A percentile compares a stretch with the other conserved stretches of the same genome.
Evolutionary conservation across 2,113 vertebrate genomes (phyloP).

Genomic region (Enhydra lutris): DNA sequence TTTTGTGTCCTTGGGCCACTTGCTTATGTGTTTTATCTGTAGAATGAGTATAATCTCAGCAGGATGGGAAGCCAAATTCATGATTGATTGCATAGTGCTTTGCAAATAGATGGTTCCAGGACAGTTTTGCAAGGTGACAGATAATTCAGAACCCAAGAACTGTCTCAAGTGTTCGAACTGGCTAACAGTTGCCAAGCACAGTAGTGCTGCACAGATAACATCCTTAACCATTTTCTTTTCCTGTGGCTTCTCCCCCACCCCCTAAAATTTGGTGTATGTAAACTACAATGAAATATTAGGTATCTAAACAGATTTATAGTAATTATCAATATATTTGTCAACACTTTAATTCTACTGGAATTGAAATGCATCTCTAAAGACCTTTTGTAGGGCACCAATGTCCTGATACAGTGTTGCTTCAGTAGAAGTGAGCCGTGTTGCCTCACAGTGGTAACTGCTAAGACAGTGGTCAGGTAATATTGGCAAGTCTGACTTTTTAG

Average conservation of each 20-base stretch:
- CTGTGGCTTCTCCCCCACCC: not conserved
- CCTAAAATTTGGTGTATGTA: not conserved
- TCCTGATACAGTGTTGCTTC: not conserved
- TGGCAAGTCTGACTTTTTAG: not conserved
- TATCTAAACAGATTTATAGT: not conserved
- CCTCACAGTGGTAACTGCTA: not conserved
- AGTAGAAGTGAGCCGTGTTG: not conserved
- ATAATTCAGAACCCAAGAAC: constrained; percentile 25
- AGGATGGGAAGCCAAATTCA: constrained; percentile 20
- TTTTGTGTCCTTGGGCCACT: constrained; percentile 20
- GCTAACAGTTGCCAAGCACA: not conserved
- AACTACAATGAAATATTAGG: not conserved
- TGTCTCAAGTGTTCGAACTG: not conserved
- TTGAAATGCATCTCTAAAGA: not conserved
- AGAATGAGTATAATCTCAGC: constrained; percentile 31
- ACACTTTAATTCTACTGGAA: not conserved
- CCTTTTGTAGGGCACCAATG: not conserved
- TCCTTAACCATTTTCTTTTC: constrained; percentile 30
- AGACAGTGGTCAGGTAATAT: not conserved
- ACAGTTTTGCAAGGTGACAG: constrained; percentile 8
- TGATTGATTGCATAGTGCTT: constrained; percentile 18
- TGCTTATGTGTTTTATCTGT: constrained; percentile 35
- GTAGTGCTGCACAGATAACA: not conserved
- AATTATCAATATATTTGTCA: not conserved
- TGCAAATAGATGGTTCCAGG: constrained; percentile 7